A percentile compares a stretch with the other conserved stretches of the same genome.
phyloP scores from a whole-genome alignment of 2,113 vertebrate genomes.

The Rhinichthys klamathensis region DNA sequence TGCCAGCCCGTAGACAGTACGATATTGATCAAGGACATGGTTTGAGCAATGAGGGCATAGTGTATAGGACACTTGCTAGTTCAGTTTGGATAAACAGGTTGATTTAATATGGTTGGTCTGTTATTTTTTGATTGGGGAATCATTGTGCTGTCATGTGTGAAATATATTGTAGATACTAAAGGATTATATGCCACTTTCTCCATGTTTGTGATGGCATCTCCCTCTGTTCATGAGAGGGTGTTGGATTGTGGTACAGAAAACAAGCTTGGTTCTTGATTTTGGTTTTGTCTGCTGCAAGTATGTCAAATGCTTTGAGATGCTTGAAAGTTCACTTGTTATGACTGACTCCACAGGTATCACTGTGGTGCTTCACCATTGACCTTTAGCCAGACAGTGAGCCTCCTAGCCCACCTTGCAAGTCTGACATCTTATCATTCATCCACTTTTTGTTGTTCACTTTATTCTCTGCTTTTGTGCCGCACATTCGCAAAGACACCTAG shows the following conservation, averaged over 20 bases:
- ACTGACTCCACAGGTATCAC: background rate
- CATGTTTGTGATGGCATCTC: background rate
- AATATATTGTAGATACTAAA: background rate
- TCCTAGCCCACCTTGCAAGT: background rate
- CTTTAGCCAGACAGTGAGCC: background rate
- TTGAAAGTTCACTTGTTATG: slow-evolving; percentile 15
- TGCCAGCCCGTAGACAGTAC: background rate
- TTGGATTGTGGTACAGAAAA: background rate
- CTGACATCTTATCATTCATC: background rate
- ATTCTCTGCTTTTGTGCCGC: slow-evolving; percentile 18
- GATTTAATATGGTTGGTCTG: slow-evolving; percentile 8
- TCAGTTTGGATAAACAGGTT: slow-evolving; percentile 2
- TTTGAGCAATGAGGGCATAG: background rate
- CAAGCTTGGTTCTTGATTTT: slow-evolving; percentile 23
- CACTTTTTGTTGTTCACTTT: slow-evolving; percentile 16
- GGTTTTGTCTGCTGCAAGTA: background rate
- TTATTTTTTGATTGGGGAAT: background rate
- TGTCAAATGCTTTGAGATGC: background rate
- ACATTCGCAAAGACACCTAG: slow-evolving; percentile 7
- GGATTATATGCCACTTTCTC: background rate
- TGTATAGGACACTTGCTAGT: background rate
- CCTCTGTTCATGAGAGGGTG: background rate
- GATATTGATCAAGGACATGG: background rate
- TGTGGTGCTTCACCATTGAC: background rate
- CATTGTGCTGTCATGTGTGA: slow-evolving; percentile 16